phyloP scores from a whole-genome alignment of 2,113 vertebrate genomes.

The Thermophis baileyi region DNA sequence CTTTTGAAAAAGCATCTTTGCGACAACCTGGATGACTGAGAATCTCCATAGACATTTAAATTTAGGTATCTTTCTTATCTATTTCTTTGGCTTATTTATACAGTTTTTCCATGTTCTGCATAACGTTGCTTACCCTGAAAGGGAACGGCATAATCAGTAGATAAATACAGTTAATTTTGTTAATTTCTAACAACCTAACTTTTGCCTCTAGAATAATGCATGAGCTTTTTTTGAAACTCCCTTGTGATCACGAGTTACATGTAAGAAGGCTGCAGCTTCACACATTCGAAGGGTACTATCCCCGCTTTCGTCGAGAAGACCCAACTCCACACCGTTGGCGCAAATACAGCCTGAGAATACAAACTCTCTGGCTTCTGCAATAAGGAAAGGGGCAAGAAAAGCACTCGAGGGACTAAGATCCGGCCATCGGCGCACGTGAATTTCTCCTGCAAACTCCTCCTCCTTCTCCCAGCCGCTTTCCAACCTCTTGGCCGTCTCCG shows the following conservation, averaged over 20 bases:
- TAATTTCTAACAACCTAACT: neutral
- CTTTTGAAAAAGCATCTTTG: neutral
- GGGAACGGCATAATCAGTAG: neutral
- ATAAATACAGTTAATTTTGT: neutral
- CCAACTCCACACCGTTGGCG: slow-evolving; percentile 54
- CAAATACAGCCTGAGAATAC: slow-evolving; percentile 61
- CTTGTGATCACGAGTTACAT: neutral
- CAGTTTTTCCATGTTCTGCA: neutral
- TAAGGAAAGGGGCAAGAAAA: neutral
- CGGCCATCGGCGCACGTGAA: slow-evolving; percentile 27
- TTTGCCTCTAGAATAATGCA: neutral
- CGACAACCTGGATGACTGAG: neutral
- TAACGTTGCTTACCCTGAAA: neutral
- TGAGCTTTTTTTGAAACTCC: neutral
- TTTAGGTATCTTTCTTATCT: neutral
- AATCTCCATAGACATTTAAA: neutral
- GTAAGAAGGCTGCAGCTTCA: neutral
- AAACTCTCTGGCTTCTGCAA: neutral
- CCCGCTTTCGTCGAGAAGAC: slow-evolving; percentile 38
- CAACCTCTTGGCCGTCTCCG: neutral
- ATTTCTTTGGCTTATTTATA: neutral
- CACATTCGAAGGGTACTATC: slow-evolving; percentile 43
- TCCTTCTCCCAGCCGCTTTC: neutral
- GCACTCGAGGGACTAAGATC: neutral
- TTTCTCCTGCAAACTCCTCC: neutral